Evolutionary conservation across 2,888 invertebrate genomes (phyloP).

Genomic region (Leptogaster cylindrica): DNA sequence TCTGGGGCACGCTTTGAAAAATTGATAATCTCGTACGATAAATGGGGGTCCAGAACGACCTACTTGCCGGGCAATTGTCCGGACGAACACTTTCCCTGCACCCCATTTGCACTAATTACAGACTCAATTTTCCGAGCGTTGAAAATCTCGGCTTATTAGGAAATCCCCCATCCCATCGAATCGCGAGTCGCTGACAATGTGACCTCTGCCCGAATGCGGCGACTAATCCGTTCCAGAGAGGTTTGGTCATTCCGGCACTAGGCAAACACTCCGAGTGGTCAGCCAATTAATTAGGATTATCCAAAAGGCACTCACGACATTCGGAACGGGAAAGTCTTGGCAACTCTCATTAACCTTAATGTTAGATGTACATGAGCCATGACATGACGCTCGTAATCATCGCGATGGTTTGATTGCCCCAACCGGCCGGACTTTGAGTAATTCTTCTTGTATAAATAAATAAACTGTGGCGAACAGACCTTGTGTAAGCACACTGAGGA

Average conservation of each 20-base stretch:
- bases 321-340: too few relatives aligned
- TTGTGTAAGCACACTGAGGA: too few relatives aligned
- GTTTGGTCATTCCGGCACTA: conserved; percentile 35
- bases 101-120: conserved; percentile 19
- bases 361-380: too few relatives aligned
- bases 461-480: too few relatives aligned
- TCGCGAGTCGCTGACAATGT: too few relatives aligned
- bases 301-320: conserved; percentile 26
- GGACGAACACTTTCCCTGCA: conserved; percentile 3
- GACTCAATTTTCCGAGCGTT: conserved; percentile 10
- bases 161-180: not conserved
- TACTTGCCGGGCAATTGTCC: conserved; percentile 19
- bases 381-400: too few relatives aligned
- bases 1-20: conserved; percentile 3
- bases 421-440: too few relatives aligned
- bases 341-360: too few relatives aligned
- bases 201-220: too few relatives aligned
- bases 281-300: conserved; percentile 39
- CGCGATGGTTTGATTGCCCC: too few relatives aligned
- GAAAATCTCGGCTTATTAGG: not conserved
- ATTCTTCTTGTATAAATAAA: too few relatives aligned
- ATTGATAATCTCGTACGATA: conserved; percentile 27
- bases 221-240: conserved; percentile 35
- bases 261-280: conserved; percentile 33
- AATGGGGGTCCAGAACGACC: conserved; percentile 15